phyloP scores from a whole-genome alignment of 2,797 vertebrate genomes.

The Enteromius unitaeniatus region DNA sequence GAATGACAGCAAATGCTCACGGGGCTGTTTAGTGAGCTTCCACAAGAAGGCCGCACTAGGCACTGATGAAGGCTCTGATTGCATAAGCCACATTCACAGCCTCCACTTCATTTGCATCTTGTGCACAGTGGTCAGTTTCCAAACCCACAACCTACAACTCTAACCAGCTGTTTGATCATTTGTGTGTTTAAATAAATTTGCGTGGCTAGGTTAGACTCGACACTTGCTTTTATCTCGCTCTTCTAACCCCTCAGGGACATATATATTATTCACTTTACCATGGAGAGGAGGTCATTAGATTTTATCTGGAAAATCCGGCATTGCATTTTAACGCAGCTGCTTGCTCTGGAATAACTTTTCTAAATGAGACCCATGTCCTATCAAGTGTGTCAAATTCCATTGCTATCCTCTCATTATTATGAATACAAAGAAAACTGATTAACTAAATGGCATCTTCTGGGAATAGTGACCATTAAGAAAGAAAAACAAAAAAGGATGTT shows the following conservation, averaged over 20 bases:
- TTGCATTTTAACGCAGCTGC: slow-evolving; percentile 6
- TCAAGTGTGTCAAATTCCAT: slow-evolving; percentile 41
- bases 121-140: slow-evolving; percentile 28
- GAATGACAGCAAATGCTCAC: slow-evolving; percentile 27
- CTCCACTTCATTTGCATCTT: slow-evolving; percentile 38
- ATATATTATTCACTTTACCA: slow-evolving; percentile 43
- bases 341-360: slow-evolving; percentile 10
- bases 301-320: slow-evolving; percentile 26
- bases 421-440: slow-evolving; percentile 47
- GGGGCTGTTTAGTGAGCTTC: slow-evolving; percentile 17
- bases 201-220: slow-evolving; percentile 36
- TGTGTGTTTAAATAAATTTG: slow-evolving; percentile 36
- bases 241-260: slow-evolving; percentile 7
- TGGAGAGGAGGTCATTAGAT: slow-evolving; percentile 37
- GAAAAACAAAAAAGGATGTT: not conserved
- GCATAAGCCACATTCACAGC: slow-evolving; percentile 22
- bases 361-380: slow-evolving; percentile 34
- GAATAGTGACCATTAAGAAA: slow-evolving; percentile 37
- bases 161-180: slow-evolving; percentile 37
- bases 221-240: slow-evolving; percentile 45
- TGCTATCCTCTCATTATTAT: slow-evolving; percentile 38
- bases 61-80: slow-evolving; percentile 25
- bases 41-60: slow-evolving; percentile 12
- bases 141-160: slow-evolving; percentile 29
- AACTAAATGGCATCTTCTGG: slow-evolving; percentile 34